Evolutionary conservation across 2,113 vertebrate species (phyloP), one percentile per base, ranked within the genome.

Genomic region (Cettia cetti): DNA sequence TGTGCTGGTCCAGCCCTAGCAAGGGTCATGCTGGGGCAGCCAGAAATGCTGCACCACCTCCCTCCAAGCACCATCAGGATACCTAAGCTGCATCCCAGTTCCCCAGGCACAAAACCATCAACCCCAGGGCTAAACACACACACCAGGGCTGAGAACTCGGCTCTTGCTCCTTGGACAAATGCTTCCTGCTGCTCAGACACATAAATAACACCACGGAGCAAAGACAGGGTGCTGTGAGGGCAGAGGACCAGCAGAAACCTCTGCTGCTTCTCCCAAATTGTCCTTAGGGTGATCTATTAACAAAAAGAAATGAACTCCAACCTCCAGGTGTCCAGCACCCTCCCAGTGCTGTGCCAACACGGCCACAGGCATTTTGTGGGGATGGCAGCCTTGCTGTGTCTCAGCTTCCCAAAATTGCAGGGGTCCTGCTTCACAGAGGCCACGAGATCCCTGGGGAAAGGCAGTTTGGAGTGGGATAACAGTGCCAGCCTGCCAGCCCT

Each of bases 321-420:
- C 0, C 6, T 10, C 8, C 40, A 39, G 39, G 21, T 16, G 37
- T 14, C 42, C 44, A 37, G 65, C 40, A 52, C 2, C 11, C 21
- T 63, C 52, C 22, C 17, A 3, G 16, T 2, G 49, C 65, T 52
- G 30, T 44, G 57, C 54, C 66, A 53, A 13, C 61, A 30, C 0
- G 0, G 22, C 15, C 12, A 3, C 3, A 61, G 82, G 44, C 14
- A 15, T 68, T 44, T 28, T 0, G 9, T 13, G 23, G 52, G 10
- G 56, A 12, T 9, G 13, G 52, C 22, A 70, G 35, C 86, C 30
- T 42, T 11, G 1, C 4, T 74, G 33, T 24, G n/a, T 5, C 42
- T 78, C 15, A 11, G 31, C 7, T 83, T 66, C 68, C 74, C 2
- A 0, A 9, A 57, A 64, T 14, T 59, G 65, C 35, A 18, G 2